Evolutionary conservation across 2,797 vertebrate species (phyloP), one percentile per base, ranked within the genome.

Genomic region (Chiropotes sagulatus): DNA sequence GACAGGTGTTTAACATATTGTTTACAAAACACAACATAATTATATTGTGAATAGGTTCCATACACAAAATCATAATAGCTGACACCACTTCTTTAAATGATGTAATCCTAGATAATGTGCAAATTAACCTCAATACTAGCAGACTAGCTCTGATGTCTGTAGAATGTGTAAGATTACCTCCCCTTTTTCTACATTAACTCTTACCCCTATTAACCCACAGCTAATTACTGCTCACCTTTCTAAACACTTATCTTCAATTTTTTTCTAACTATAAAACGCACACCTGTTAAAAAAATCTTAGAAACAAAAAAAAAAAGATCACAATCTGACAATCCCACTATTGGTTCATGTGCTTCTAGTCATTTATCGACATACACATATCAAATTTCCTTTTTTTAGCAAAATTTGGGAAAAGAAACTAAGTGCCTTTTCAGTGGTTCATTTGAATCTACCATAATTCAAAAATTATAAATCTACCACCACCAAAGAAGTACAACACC

Each of bases 191-290:
- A 46, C 76, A 81, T 75, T 82, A 91, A 76, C 20, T n/a, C 90
- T 39, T 76, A 93, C n/a, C 9, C 4, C 67, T 88, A 87, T 46
- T 80, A 93, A 78, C 73, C n/a, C 14, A 81, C 11, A 78, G 5
- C 46, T 4, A 50, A 87, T 76, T 82, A 96, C 14, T n/a, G 88
- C 3, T 89, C 64, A 87, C 17, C 22, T 97, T 94, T 96, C 39
- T 48, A 93, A 97, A 93, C n/a, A 94, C 8, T 14, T 39, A 90
- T n/a, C 58, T 92, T 33, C 44, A 75, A n/a, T 46, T 50, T 86
- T 95, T 79, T 96, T 26, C 44, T 70, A 70, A 88, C n/a, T 36
- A 92, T 20, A 94, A 83, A 94, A 89, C 28, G 70, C 39, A 82
- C 33, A 73, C 20, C 14, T 28, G 28, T 50, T 85, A 22, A 82